A percentile compares a stretch with the other conserved stretches of the same genome.
Conservation (phyloP, 2,797 vertebrate species). For the Sebastes steindachneri region DNA sequence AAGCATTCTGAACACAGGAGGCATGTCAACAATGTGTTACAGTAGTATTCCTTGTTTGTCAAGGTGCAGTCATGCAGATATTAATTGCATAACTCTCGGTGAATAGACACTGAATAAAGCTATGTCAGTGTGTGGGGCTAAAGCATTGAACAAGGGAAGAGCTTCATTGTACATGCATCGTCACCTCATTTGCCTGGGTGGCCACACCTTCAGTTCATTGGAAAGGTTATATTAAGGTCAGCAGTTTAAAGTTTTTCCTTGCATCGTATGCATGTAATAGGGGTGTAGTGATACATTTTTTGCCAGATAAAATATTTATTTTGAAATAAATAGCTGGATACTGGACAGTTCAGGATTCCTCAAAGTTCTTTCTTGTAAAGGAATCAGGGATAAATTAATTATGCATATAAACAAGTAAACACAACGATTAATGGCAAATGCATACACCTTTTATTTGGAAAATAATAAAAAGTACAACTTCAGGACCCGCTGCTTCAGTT, state of each 20-base stretch:
- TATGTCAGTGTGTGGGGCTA: constrained; percentile 7
- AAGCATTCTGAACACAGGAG: neutral
- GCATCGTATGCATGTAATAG: neutral
- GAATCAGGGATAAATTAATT: no score
- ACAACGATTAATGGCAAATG: no score
- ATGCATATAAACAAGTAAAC: no score
- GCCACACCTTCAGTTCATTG: neutral
- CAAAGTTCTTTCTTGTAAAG: no score
- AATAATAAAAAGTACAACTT: no score
- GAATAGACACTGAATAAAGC: constrained; percentile 36
- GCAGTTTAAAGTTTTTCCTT: neutral
- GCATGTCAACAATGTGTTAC: constrained; percentile 24
- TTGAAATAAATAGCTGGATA: no score
- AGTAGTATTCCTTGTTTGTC: constrained; percentile 39
- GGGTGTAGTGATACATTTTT: neutral
- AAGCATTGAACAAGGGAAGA: constrained; percentile 12
- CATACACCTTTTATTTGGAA: no score
- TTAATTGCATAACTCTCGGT: constrained; percentile 39
- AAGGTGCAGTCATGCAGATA: constrained; percentile 45
- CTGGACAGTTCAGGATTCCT: no score
- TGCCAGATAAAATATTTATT: no score
- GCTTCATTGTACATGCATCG: constrained; percentile 6
- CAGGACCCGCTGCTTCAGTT: no score
- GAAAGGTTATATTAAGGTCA: constrained; percentile 32
- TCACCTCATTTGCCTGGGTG: constrained; percentile 12